These are phyloP conservation scores for Neodontobutis hainanensis DNA, from an alignment of 2,113 vertebrate species.

Conservation along the genomic window DNA sequence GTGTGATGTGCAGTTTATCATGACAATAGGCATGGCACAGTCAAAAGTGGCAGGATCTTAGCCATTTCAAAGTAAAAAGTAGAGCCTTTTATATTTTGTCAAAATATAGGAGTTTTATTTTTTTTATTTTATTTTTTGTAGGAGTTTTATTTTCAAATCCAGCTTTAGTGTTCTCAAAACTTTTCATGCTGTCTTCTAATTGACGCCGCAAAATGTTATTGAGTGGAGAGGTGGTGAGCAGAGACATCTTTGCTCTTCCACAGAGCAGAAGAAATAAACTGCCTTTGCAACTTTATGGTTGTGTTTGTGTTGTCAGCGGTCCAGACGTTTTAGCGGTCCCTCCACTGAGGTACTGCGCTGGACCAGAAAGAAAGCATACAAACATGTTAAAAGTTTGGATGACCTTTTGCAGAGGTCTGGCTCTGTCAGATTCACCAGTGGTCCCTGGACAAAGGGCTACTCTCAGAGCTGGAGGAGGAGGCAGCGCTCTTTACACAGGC, in stretches of 20 bases:
- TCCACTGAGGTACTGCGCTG: conserved; percentile 45
- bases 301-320: conserved; percentile 66
- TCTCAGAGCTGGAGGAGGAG: conserved; percentile 32
- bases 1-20: conserved; percentile 13
- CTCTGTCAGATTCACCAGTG: conserved; percentile 13
- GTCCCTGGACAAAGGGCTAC: conserved; percentile 48
- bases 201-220: conserved; percentile 34
- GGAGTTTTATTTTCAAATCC: conserved; percentile 12
- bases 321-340: conserved; percentile 46
- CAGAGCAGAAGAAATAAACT: conserved; percentile 59
- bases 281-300: conserved; percentile 52
- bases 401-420: conserved; percentile 33
- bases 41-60: conserved; percentile 17
- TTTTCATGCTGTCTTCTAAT: conserved; percentile 18
- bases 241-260: conserved; percentile 44
- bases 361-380: conserved; percentile 40
- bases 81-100: conserved; percentile 25
- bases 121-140: background rate
- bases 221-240: conserved; percentile 9
- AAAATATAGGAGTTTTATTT: conserved; percentile 18
- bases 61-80: conserved; percentile 19
- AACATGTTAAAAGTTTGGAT: conserved; percentile 49
- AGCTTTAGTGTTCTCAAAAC: conserved; percentile 8
- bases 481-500: conserved; percentile 38
- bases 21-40: background rate